Evolutionary conservation across 2,888 invertebrate genomes (phyloP), one percentile per base, ranked within the genome.

Genomic region (Dugesia japonica): DNA sequence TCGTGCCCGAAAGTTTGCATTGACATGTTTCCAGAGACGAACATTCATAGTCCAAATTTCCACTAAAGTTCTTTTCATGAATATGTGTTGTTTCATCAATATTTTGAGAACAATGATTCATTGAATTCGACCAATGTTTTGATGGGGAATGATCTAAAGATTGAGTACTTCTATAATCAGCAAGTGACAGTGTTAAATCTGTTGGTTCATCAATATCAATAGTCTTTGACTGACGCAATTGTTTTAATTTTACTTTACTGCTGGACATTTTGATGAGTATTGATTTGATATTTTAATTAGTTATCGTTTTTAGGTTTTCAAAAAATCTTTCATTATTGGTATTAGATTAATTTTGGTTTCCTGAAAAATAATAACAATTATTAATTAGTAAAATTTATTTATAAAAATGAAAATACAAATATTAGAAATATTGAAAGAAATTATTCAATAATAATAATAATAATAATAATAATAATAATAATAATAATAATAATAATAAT

Each of bases 81-180:
- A 56, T 20, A 56, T 20, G 56, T 4, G 56, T 4, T 7, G 56
- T 13, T n/a, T 4, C n/a, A 13, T 1, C 17, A 1, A 20, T 4
- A 23, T 56, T n/a, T 20, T 56, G 56, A 56, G 56, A 56, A 56
- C 56, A 56, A 56, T 4, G 56, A 56, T 56, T 56, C n/a, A 56
- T 56, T 4, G 56, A 13, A 23, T 20, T 56, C 7, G 56, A 13
- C 56, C 56, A 56, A n/a, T 20, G 56, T 56, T 56, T 23, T 13
- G 56, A 56, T n/a, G 56, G 56, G 56, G 56, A 56, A 56, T 56
- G 56, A 56, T 56, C 56, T 56, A 56, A 56, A 56, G 56, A 56
- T n/a, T 56, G 56, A 56, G 56, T 56, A 56, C 56, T 56, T 23
- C 56, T 4, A 23, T 56, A 56, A 23, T 56, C 56, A 13, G 23